phyloP scores from a whole-genome alignment of 2,113 vertebrate species.

The Tetrax tetrax region DNA sequence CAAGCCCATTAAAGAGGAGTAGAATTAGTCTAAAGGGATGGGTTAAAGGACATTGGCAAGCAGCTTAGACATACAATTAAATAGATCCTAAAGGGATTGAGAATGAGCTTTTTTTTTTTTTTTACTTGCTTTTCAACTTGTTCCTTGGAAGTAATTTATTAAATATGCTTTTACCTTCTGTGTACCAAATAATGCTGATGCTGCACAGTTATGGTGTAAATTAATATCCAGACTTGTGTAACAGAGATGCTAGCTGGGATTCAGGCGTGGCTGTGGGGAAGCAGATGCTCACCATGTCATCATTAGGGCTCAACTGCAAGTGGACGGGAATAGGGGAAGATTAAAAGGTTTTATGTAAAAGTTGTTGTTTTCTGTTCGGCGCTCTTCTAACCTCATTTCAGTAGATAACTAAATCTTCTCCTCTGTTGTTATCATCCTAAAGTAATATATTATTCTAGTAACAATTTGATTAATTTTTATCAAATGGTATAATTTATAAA shows the following conservation, averaged over 20 bases:
- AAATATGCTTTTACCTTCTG: background rate
- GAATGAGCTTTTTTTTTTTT: background rate
- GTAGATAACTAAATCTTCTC: background rate
- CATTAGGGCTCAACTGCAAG: background rate
- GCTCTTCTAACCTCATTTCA: background rate
- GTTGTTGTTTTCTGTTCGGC: background rate
- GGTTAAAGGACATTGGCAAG: conserved; percentile 22
- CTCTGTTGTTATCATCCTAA: background rate
- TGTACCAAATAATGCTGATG: background rate
- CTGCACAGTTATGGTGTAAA: background rate
- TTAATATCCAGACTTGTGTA: background rate
- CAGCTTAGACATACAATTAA: background rate
- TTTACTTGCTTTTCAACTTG: background rate
- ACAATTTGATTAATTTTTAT: background rate
- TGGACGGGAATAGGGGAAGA: fast-evolving
- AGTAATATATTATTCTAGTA: background rate
- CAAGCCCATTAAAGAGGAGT: background rate
- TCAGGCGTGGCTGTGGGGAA: background rate
- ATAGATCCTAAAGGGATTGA: background rate
- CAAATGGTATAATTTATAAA: background rate
- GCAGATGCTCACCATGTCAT: background rate
- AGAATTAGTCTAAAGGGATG: conserved; percentile 36
- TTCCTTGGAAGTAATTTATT: background rate
- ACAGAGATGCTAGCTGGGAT: background rate
- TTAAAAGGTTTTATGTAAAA: background rate